Base-by-base conservation (phyloP, 2,797 vertebrate genomes). In the Crax fasciolata region DNA sequence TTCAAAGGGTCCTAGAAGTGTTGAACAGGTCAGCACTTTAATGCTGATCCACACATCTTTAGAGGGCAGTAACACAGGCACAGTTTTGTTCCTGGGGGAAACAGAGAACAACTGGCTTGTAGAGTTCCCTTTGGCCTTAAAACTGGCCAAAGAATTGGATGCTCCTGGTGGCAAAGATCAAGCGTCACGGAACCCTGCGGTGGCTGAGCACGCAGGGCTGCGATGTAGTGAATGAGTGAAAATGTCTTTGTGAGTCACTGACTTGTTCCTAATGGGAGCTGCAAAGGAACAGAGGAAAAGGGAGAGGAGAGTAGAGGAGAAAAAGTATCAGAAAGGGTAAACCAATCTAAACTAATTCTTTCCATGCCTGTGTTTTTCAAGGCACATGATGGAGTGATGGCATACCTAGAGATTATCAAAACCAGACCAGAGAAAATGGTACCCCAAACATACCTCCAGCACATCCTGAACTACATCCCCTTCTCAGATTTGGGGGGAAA, bases 1-100 rank as follows among this genome's bases (percentile, higher is more conserved):
- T 96, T 96, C 95, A 97, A 97, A 97, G 96, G 96, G 95, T 79
- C 91, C 95, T 51, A 94, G 63, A 85, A 95, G 91, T 89, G 96
- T 58, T 85, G 96, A 95, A 15, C 96, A 80, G 96, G 96, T 96
- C 95, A 97, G 91, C 65, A n/a, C 95, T 97, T 96, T 85, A 95
- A 96, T 94, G 94, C 81, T 51, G 85, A 89, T 96, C 91, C 75
- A 89, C 89, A 96, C 87, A 93, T 96, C 94, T 95, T 96, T 94
- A 95, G 93, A 97, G 95, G 90, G 86, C 94, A 97, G 83, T 86
- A 87, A 89, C 95, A 87, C 24, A 85, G 12, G 80, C 90, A 75
- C 91, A 90, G 96, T 94, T 96, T 95, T 95, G 91, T 95, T 97
- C 95, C 96, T 93, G 95, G 94, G 96, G 95, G 95, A 97, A 96